Conservation (phyloP, 92 coral and sea anemone genomes). For the Desmophyllum pertusum region DNA sequence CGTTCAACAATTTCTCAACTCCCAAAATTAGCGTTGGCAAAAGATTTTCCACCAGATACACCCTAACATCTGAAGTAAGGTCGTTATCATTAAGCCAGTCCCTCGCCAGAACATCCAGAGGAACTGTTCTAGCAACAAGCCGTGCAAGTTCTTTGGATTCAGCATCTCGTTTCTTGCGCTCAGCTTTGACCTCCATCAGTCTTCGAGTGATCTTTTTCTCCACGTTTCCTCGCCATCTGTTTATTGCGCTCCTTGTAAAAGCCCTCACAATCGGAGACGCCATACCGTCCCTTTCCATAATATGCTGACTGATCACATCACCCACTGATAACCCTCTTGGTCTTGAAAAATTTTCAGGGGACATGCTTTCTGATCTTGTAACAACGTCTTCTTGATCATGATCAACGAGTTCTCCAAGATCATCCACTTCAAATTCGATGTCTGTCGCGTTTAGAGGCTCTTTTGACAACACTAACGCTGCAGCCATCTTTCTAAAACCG, state of each 20-base stretch:
- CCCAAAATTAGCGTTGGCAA: conserved; percentile 93
- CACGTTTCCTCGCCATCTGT: conserved; percentile 81
- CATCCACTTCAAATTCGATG: conserved; percentile 39
- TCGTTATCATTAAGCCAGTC: conserved; percentile 92
- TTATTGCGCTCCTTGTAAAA: conserved; percentile 74
- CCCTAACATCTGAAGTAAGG: conserved; percentile 77
- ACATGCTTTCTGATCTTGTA: conserved; percentile 11
- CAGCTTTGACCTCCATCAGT: conserved; percentile 72
- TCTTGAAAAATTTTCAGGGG: conserved; percentile 29
- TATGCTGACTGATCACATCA: conserved; percentile 66
- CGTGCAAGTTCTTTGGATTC: conserved; percentile 80
- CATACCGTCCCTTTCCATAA: conserved; percentile 64
- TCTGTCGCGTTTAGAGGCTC: conserved; percentile 28
- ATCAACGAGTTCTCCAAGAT: neutral
- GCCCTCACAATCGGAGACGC: conserved; percentile 77
- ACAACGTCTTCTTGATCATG: neutral
- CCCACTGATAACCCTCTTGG: conserved; percentile 64
- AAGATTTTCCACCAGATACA: conserved; percentile 85
- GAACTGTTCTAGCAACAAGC: conserved; percentile 78
- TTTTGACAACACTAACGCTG: conserved; percentile 2
- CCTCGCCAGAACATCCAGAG: conserved; percentile 86
- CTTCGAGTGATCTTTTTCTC: conserved; percentile 81
- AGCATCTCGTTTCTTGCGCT: conserved; percentile 78
- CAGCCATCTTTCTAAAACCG: conserved; percentile 20
- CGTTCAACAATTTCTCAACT: conserved; percentile 87